These are phyloP conservation scores for Dromius quadrimaculatus DNA, from an alignment of 2,888 invertebrate species.

Conservation along the genomic window DNA sequence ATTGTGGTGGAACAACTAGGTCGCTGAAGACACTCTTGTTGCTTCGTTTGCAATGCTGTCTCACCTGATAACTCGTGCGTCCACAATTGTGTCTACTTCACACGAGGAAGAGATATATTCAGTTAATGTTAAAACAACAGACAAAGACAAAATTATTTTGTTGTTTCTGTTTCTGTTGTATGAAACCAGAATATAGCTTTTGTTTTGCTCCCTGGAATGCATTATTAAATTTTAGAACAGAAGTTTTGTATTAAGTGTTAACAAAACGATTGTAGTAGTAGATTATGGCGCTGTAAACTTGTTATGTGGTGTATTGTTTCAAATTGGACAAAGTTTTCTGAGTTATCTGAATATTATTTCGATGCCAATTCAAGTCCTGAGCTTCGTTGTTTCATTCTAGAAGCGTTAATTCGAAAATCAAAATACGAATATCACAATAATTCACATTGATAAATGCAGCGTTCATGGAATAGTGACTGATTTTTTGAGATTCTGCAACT, in stretches of 20 bases:
- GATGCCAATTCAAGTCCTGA: not conserved
- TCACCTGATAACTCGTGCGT: constrained; percentile 39
- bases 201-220: constrained; percentile 35
- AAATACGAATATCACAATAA: no score
- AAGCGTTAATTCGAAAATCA: no score
- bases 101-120: not conserved
- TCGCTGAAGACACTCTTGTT: constrained; percentile 38
- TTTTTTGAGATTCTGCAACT: no score
- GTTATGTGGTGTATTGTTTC: constrained; percentile 2
- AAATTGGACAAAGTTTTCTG: constrained; percentile 3
- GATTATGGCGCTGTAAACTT: constrained; percentile 20
- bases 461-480: no score
- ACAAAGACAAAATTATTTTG: constrained; percentile 18
- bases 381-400: no score
- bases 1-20: constrained; percentile 40
- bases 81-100: constrained; percentile 16
- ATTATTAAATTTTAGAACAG: constrained; percentile 35
- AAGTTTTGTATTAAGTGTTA: constrained; percentile 33
- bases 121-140: not conserved
- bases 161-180: constrained; percentile 36
- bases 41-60: constrained; percentile 31
- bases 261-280: constrained; percentile 27
- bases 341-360: constrained; percentile 9
- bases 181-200: constrained; percentile 28
- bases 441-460: no score